Base-by-base conservation (phyloP, 2,888 invertebrate genomes). In the Limenitis camilla region DNA sequence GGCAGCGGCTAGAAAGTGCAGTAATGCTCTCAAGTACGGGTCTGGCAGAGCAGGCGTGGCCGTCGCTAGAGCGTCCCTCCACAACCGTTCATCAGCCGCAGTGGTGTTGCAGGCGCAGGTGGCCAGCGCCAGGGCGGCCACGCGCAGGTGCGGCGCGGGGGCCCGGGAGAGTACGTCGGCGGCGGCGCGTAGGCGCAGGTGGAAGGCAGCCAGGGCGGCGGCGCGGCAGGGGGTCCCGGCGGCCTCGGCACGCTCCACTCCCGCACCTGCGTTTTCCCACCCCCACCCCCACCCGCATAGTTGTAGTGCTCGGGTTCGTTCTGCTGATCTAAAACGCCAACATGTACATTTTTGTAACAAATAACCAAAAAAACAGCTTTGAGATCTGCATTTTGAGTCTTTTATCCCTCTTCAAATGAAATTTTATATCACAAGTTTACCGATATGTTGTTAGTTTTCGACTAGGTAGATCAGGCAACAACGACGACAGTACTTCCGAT, bases 211-310 rank as follows among this genome's bases (percentile, higher is more conserved):
- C 52, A 98, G 92, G 53, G 97, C 96, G 35, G 97, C 96, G 38
- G 97, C 97, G 72, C 96, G 91, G 51, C 81, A 92, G 91, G 64
- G 92, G 89, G 73, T 91, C 90, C 83, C 85, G 71, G 92, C 92
- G 50, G 91, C 91, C 74, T 94, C 93, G 38, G 96, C 85, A 64
- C 92, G 88, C 77, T 83, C 85, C 59, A 84, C 81, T 56, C 84
- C 85, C 19, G 79, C 80, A 57, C 66, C 71, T 60, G 81, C 85
- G 69, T 78, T 78, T 68, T 94, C 93, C 73, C 92, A 92, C 62
- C 96, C 94, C 76, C 93, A 92, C 57, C 92, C 91, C 97, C 97
- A 98, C 19, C 96, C 96, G 85, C 97, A 97, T 58, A 97, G 85
- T 72, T 93, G 92, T 57, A 97, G 84, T 1, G 95, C 95, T 72